phyloP scores from a whole-genome alignment of 2,113 vertebrate species.

The Sapayoa aenigma region DNA sequence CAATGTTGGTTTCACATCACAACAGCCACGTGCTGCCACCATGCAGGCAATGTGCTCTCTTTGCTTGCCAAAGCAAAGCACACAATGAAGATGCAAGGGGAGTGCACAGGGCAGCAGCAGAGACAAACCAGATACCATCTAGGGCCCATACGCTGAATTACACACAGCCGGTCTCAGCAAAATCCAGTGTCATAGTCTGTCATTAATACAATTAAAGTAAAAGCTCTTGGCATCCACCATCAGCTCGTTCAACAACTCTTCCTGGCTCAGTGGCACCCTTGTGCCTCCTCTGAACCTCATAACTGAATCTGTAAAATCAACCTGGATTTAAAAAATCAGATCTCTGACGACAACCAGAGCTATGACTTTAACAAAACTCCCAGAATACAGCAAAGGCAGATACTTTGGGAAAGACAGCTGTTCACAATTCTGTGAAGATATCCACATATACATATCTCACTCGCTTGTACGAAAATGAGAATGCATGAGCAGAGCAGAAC shows the following conservation, averaged over 20 bases:
- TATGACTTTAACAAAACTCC: not conserved
- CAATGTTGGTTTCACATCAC: not conserved
- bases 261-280: not conserved
- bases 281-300: not conserved
- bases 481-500: not conserved
- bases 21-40: too few species aligned
- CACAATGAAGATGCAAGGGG: not conserved
- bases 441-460: not conserved
- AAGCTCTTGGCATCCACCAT: not conserved
- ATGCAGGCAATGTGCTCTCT: fast-evolving
- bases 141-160: not conserved
- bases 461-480: not conserved
- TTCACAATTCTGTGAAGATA: not conserved
- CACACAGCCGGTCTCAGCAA: not conserved
- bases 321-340: not conserved
- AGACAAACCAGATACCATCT: not conserved
- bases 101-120: not conserved
- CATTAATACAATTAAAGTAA: not conserved
- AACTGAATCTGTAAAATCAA: not conserved
- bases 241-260: not conserved
- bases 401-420: not conserved
- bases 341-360: not conserved
- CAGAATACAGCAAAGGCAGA: not conserved
- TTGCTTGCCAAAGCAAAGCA: not conserved
- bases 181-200: not conserved